phyloP scores from a whole-genome alignment of 1,140 invertebrate species.

The Chironomus tepperi region DNA sequence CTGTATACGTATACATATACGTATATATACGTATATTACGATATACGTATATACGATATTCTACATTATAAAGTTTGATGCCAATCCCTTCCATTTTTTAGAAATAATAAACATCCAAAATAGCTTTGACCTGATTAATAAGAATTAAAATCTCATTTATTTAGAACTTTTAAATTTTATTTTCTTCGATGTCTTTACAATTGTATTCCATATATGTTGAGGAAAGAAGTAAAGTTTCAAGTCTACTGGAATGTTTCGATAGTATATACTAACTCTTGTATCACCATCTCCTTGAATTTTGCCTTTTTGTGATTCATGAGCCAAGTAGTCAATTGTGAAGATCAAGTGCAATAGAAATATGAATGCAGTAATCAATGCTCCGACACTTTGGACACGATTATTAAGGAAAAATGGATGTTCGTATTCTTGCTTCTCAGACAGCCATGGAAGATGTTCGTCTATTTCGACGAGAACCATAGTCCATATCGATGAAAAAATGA shows the following conservation, averaged over 20 bases:
- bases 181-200: too few species aligned
- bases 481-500: neutral
- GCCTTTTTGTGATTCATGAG: neutral
- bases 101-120: too few species aligned
- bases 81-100: too few species aligned
- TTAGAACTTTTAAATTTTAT: too few species aligned
- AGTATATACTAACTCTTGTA: neutral
- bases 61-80: too few species aligned
- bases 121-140: too few species aligned
- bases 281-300: neutral
- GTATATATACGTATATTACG: too few species aligned
- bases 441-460: neutral
- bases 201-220: neutral
- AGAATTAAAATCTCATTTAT: too few species aligned
- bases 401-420: neutral
- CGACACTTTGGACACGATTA: neutral
- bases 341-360: neutral
- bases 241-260: neutral
- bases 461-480: neutral
- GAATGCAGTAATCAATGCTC: neutral
- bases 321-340: neutral
- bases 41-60: too few species aligned
- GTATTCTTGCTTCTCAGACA: neutral
- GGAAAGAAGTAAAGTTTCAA: neutral
- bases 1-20: too few species aligned